Base-by-base conservation (phyloP, 2,888 invertebrate genomes). In the Eugnorisma glareosa region DNA sequence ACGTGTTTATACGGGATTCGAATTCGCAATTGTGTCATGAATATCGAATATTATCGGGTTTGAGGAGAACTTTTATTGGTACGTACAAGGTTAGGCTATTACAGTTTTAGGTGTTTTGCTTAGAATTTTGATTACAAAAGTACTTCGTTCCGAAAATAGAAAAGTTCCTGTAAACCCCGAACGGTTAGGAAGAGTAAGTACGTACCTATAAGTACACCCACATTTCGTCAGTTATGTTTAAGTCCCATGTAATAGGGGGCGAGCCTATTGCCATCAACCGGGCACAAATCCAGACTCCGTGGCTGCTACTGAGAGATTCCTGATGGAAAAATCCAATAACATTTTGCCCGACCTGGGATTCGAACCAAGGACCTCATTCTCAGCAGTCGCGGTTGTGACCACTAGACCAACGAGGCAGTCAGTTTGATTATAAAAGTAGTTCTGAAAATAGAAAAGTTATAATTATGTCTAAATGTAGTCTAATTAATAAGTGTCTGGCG, bases 11-110 rank as follows among this genome's bases (percentile, higher is more conserved):
- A 67, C 72, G 74, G 48, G 64, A 75, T 81, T 77, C 54, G 51
- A 71, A 77, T 84, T 51, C 74, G 48, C 67, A 84, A 84, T 80
- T 74, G 59, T 80, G 66, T 69, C 72, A 67, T 72, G 86, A 84
- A 83, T 75, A 64, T 75, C 68, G 71, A 73, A 79, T 75, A 86
- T 73, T 75, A 84, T 51, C 13, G 21, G 48, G 51, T 35, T 79
- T 64, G 68, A 15, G 40, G 57, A 51, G 45, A 48, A 45, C 67
- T 77, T 85, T 71, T 76, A 75, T 57, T 21, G 48, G 69, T 64
- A 18, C 43, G 59, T 67, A 70, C 31, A 67, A 66, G 54, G 63
- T 61, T 74, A 45, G 40, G 67, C 43, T 67, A 54, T 78, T 24
- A 37, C 15, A 11, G 10, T 11, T 37, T 7, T 51, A 81, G 8